Conservation (phyloP, 2,113 vertebrate genomes). For the Microtus richardsoni region DNA sequence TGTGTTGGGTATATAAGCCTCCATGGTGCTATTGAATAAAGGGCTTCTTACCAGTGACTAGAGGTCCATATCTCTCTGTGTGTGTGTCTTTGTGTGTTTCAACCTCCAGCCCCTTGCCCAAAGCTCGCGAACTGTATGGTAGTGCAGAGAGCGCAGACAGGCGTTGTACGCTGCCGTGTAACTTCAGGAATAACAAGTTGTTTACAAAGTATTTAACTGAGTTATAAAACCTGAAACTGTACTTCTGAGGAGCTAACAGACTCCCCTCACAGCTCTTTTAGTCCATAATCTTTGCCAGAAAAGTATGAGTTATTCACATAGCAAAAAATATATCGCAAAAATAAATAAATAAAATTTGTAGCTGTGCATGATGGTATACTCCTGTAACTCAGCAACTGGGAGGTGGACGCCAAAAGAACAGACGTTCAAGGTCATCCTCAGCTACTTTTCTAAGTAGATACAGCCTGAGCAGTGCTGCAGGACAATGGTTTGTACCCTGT, state of each 20-base stretch:
- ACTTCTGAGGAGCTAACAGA: neutral
- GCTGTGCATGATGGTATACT: neutral
- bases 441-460: neutral
- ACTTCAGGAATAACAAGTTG: neutral
- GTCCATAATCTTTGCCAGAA: neutral
- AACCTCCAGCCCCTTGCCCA: too few relatives aligned
- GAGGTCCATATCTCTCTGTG: too few relatives aligned
- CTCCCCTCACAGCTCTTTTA: neutral
- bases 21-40: too few relatives aligned
- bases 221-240: neutral
- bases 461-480: too few relatives aligned
- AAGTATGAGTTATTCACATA: neutral
- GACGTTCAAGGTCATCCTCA: neutral
- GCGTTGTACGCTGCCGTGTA: neutral
- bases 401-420: neutral
- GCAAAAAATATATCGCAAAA: neutral
- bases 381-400: neutral
- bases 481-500: too few relatives aligned
- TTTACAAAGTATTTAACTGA: conserved; percentile 28
- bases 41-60: too few relatives aligned
- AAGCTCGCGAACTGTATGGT: too few relatives aligned
- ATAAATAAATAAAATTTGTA: neutral
- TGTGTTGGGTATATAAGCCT: too few relatives aligned
- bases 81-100: too few relatives aligned
- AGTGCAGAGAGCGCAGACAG: too few relatives aligned